Conservation (phyloP, 1,140 invertebrate species). For the Listronotus oregonensis region DNA sequence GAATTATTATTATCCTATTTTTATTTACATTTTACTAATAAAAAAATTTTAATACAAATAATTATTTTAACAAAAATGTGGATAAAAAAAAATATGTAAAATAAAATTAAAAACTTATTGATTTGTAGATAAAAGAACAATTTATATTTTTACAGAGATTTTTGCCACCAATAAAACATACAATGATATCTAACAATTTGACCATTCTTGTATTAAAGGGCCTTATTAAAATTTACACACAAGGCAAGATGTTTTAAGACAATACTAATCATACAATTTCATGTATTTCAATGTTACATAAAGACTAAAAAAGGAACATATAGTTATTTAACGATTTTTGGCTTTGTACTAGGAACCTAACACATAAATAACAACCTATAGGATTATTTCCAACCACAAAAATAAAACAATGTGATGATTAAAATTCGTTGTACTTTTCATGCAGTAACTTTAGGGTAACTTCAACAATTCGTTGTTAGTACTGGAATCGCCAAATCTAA, state of each 20-base stretch:
- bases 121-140: too few species aligned
- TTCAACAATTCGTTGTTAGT: conserved; percentile 11
- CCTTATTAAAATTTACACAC: conserved; percentile 1
- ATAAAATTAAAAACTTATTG: too few species aligned
- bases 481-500: neutral
- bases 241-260: neutral
- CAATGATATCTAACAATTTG: neutral
- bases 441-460: conserved; percentile 13
- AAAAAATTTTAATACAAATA: too few species aligned
- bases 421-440: conserved; percentile 13
- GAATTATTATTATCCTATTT: too few species aligned
- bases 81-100: too few species aligned
- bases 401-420: neutral
- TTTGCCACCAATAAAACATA: too few species aligned
- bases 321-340: neutral
- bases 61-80: too few species aligned
- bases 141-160: too few species aligned
- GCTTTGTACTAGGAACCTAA: neutral
- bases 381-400: neutral
- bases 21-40: too few species aligned
- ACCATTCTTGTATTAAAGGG: neutral
- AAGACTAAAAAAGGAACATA: too few species aligned
- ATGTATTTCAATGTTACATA: conserved; percentile 5
- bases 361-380: too few species aligned
- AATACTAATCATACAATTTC: conserved; percentile 11